Percentiles rank a stretch among this genome's conserved stretches.
Conservation (phyloP, 2,113 vertebrate genomes). For the Aramus guarauna region DNA sequence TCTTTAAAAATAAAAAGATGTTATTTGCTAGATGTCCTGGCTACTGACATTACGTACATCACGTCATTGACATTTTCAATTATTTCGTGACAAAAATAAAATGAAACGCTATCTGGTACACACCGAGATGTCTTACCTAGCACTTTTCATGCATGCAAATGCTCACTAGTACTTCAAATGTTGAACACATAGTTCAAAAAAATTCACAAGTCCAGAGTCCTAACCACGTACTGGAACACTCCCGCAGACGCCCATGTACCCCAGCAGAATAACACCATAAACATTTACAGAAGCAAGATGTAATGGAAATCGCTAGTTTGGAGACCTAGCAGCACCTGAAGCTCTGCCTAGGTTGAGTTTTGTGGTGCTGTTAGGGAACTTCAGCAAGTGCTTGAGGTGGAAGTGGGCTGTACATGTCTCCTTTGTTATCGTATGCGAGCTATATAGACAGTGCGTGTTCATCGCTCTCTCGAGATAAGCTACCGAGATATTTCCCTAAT, state of each 20-base stretch:
- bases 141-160: not conserved
- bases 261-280: not conserved
- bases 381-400: not conserved
- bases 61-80: not conserved
- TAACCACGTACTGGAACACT: not conserved
- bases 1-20: not conserved
- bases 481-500: not conserved
- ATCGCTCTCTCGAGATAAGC: not conserved
- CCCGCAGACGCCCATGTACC: rapidly evolving
- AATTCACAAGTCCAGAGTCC: not conserved
- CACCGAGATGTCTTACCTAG: not conserved
- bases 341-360: not conserved
- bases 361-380: not conserved
- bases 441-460: not conserved
- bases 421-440: not conserved
- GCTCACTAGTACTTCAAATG: not conserved
- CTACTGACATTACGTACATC: not conserved
- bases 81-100: not conserved
- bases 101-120: not conserved
- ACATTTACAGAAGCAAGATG: not conserved
- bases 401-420: rapidly evolving
- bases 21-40: not conserved
- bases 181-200: not conserved
- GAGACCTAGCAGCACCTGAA: not conserved
- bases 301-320: not conserved